A percentile compares a stretch with the other conserved stretches of the same genome.
These are phyloP conservation scores for Clarias pachynema DNA, from an alignment of 2,797 vertebrate species.

Conservation along the genomic window DNA sequence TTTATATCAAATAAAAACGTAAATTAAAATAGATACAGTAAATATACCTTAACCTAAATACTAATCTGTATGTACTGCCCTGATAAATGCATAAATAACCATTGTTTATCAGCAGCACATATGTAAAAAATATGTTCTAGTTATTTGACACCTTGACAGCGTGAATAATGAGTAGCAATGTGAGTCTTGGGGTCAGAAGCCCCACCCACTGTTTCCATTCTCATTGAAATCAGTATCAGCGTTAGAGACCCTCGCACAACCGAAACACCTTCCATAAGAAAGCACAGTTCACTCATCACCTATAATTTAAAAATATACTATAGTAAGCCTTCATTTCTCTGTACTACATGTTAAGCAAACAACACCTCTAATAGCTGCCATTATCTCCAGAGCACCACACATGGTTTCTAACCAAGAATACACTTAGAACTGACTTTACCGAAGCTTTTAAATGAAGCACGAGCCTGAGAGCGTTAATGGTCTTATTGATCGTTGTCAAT, in stretches of 20 bases:
- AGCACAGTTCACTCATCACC: constrained; percentile 30
- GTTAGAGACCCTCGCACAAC: constrained; percentile 2
- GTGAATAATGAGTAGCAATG: constrained; percentile 12
- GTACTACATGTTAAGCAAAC: constrained; percentile 38
- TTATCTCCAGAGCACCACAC: constrained; percentile 37
- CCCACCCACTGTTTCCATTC: constrained; percentile 3
- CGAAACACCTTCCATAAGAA: constrained; percentile 39
- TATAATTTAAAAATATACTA: constrained; percentile 37
- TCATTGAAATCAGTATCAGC: neutral
- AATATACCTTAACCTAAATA: neutral
- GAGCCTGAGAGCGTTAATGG: constrained; percentile 18
- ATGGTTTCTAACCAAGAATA: constrained; percentile 39
- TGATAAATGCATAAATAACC: neutral
- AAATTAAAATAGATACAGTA: no score
- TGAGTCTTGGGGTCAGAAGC: constrained; percentile 14
- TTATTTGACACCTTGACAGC: constrained; percentile 14
- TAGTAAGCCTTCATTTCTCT: constrained; percentile 15
- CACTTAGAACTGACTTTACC: constrained; percentile 37
- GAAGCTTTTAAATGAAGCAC: constrained; percentile 36
- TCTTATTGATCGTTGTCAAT: constrained; percentile 28
- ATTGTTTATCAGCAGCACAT: neutral
- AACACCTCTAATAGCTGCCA: constrained; percentile 49
- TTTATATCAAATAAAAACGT: neutral
- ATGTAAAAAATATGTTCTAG: constrained; percentile 29
- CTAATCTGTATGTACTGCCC: neutral